These are phyloP conservation scores for Drosophila tristis DNA, from an alignment of 1,140 invertebrate species.

Conservation along the genomic window DNA sequence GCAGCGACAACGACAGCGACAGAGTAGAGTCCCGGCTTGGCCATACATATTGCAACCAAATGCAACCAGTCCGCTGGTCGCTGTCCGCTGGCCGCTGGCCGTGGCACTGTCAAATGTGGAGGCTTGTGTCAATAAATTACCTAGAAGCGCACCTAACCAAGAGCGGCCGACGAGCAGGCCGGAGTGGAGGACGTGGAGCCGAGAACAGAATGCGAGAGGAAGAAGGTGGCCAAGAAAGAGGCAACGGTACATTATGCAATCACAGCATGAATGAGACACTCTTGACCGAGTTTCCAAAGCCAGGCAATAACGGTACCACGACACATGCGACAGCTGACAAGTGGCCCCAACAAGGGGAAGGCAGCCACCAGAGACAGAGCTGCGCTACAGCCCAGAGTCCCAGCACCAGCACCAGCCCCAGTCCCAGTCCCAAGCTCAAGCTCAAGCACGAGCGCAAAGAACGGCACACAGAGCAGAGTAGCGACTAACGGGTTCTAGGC, in stretches of 20 bases:
- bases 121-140: slow-evolving; percentile 76
- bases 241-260: slow-evolving; percentile 83
- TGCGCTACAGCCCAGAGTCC: neutral
- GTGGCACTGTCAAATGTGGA: slow-evolving; percentile 77
- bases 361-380: slow-evolving; percentile 6
- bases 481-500: slow-evolving; percentile 74
- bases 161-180: neutral
- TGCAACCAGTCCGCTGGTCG: slow-evolving; percentile 15
- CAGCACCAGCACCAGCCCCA: slow-evolving; percentile 7
- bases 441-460: slow-evolving; percentile 28
- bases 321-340: slow-evolving; percentile 80
- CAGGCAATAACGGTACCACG: slow-evolving; percentile 77
- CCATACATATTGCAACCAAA: slow-evolving; percentile 60
- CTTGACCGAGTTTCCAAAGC: slow-evolving; percentile 83
- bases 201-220: slow-evolving; percentile 33
- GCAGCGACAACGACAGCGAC: neutral
- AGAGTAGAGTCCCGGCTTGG: slow-evolving; percentile 33
- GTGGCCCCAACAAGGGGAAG: slow-evolving; percentile 34
- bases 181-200: neutral
- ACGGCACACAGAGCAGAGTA: slow-evolving; percentile 24
- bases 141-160: slow-evolving; percentile 68
- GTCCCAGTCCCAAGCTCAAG: slow-evolving; percentile 30
- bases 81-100: slow-evolving; percentile 28
- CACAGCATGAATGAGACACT: slow-evolving; percentile 83
- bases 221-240: slow-evolving; percentile 50